Conservation (phyloP, 2,888 invertebrate genomes). For the Chrysolina oricalcia region DNA sequence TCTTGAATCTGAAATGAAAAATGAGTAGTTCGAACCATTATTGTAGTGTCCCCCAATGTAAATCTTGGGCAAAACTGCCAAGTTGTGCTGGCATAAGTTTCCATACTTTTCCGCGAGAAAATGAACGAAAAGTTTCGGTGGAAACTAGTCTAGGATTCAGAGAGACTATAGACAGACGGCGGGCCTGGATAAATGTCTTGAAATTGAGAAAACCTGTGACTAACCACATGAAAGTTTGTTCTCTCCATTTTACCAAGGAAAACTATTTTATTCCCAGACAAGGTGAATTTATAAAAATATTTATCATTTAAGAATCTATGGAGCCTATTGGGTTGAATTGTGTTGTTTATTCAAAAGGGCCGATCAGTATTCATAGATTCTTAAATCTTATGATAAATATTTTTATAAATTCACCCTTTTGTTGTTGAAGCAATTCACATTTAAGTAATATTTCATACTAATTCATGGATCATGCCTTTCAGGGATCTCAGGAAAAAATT, state of each 20-base stretch:
- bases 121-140: neutral
- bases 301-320: too few relatives aligned
- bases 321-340: too few relatives aligned
- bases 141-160: neutral
- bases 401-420: too few relatives aligned
- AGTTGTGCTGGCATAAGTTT: neutral
- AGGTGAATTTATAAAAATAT: too few relatives aligned
- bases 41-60: neutral
- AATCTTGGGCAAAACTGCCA: neutral
- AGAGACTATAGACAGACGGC: neutral
- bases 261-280: too few relatives aligned
- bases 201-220: neutral
- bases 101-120: neutral
- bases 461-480: neutral
- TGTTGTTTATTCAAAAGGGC: too few relatives aligned
- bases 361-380: too few relatives aligned
- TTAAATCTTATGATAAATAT: too few relatives aligned
- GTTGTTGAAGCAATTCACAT: neutral
- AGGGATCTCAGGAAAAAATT: slow-evolving; percentile 4
- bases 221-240: neutral
- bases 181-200: neutral
- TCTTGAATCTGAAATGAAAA: neutral
- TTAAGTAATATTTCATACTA: neutral
- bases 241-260: neutral
- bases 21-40: neutral